phyloP scores from a whole-genome alignment of 2,113 vertebrate genomes.

The Mus musculus region GRCm39 chr8:115567001-115567500 shows the following conservation, averaged over 20 bases:
- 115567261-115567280: neutral
- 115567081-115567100: neutral
- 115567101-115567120: rapidly evolving
- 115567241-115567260: neutral
- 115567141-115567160: neutral
- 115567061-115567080: neutral
- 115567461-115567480: neutral
- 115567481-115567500: neutral
- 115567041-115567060: neutral
- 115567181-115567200: neutral
- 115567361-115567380: neutral
- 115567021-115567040: neutral
- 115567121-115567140: neutral
- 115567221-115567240: rapidly evolving
- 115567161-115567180: neutral
- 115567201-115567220: neutral
- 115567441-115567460: neutral
- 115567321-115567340: neutral
- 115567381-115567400: neutral
- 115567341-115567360: too few species aligned
- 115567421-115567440: neutral
- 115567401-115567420: neutral
- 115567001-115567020: rapidly evolving
- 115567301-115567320: neutral
- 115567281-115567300: neutral